Conservation (phyloP, 2,888 invertebrate genomes). For the Drosophila aldrichi region DNA sequence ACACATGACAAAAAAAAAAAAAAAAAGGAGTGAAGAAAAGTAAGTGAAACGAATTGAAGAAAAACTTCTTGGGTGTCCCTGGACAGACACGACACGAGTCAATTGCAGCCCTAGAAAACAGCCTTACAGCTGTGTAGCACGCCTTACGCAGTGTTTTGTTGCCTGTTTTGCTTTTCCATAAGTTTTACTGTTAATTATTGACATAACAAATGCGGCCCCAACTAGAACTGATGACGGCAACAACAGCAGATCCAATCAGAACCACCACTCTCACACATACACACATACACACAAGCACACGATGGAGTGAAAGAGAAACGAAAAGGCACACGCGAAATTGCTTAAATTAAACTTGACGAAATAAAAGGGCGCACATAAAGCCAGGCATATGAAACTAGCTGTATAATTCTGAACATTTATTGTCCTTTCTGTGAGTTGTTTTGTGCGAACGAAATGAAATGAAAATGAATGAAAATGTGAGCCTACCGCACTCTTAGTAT, state of each 20-base stretch:
- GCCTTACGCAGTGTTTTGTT: constrained; percentile 52
- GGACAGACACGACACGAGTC: constrained; percentile 25
- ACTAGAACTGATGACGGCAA: constrained; percentile 68
- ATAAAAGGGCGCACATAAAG: constrained; percentile 41
- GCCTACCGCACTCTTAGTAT: constrained; percentile 27
- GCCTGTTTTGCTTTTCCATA: constrained; percentile 31
- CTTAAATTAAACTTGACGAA: constrained; percentile 60
- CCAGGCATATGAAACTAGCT: constrained; percentile 54
- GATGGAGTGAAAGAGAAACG: constrained; percentile 19
- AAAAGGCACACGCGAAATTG: constrained; percentile 67
- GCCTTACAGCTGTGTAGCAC: constrained; percentile 27
- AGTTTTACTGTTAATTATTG: constrained; percentile 73
- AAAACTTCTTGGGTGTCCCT: constrained; percentile 39
- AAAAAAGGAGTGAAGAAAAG: constrained; percentile 12
- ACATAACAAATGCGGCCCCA: constrained; percentile 71
- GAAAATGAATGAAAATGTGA: constrained; percentile 51
- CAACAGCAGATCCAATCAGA: constrained; percentile 56
- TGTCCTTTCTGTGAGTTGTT: constrained; percentile 30
- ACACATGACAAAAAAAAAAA: constrained; percentile 25
- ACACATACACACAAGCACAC: constrained; percentile 17
- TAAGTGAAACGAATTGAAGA: constrained; percentile 14
- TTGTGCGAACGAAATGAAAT: constrained; percentile 45
- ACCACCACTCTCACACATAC: constrained; percentile 23
- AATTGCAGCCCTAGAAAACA: constrained; percentile 26
- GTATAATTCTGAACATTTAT: constrained; percentile 51